phyloP scores from a whole-genome alignment of 2,113 vertebrate species.

The Theristicus caerulescens region DNA sequence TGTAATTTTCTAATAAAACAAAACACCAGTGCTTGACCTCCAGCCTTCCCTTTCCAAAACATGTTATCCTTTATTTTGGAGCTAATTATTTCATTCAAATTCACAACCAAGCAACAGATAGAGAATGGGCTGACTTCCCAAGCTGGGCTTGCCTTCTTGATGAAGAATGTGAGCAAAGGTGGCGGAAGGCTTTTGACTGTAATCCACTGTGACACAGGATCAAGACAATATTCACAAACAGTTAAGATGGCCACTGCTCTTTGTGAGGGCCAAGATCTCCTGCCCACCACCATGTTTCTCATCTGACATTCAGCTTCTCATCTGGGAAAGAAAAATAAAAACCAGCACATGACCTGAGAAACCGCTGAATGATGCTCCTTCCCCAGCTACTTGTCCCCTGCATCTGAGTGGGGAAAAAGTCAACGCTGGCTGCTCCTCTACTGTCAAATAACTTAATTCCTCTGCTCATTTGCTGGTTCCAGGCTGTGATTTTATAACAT shows the following conservation, averaged over 20 bases:
- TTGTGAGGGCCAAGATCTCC: not conserved
- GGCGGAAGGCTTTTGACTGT: not conserved
- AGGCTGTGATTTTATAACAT: not conserved
- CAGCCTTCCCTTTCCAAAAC: not conserved
- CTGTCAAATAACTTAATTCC: not conserved
- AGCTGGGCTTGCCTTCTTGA: not conserved
- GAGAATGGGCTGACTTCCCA: not conserved
- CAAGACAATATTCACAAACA: not conserved
- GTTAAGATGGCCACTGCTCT: not conserved
- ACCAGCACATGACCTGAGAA: not conserved
- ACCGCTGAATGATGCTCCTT: not conserved
- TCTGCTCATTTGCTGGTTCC: not conserved
- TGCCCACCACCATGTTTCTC: not conserved
- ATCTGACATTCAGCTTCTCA: not conserved
- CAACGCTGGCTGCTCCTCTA: not conserved
- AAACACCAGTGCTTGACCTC: not conserved
- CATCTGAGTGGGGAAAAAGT: not conserved
- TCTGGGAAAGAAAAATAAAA: not conserved
- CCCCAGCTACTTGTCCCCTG: not conserved
- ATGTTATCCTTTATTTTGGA: fast-evolving
- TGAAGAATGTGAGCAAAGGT: not conserved
- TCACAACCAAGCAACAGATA: not conserved
- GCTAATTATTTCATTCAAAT: not conserved
- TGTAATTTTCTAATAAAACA: not conserved
- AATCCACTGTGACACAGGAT: not conserved